Evolutionary conservation across 2,888 invertebrate genomes (phyloP), one percentile per base, ranked within the genome.

Genomic region (Leucozona laternaria): DNA sequence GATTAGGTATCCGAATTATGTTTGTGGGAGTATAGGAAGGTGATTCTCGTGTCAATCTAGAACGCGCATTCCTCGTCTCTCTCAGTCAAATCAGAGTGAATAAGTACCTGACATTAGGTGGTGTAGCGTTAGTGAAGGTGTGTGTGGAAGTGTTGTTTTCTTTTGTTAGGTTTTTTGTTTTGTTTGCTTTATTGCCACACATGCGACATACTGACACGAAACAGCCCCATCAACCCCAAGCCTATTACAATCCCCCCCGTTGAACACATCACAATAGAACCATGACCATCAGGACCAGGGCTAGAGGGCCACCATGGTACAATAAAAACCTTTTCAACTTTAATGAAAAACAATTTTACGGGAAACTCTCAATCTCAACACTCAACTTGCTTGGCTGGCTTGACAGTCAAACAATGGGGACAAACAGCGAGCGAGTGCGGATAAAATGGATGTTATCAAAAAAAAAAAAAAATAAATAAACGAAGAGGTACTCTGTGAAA

Each of bases 341-440:
- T 85, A 85, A 85, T 85, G 85, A 85, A 85, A 81, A 85, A 77
- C 81, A 81, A 85, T 85, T 85, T 85, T 57, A 85, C 80, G 72
- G 85, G 60, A 60, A 77, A 85, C 66, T 77, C 72, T 79, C 50
- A 53, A 68, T 53, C 84, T 60, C 64, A 66, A 72, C 80, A 76
- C 80, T 80, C 80, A 68, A 71, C 76, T 76, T 72, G 20, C 62
- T 57, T 25, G 43, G 68, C 78, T 22, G 22, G 71, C 72, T 78
- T 80, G 81, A 68, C 81, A 85, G 72, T 80, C 80, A 80, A 80
- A 85, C 77, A 85, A 81, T 81, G 68, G 68, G 53, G 2, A 8
- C 22, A 40, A 43, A 43, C n/a, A 43, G 34, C 22, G 50, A 22
- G 72, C 15, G 68, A 85, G 81, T 77, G 81, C 73, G 77, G 62